Conservation (phyloP, 1,140 invertebrate genomes). For the Sarcophaga peregrina region DNA sequence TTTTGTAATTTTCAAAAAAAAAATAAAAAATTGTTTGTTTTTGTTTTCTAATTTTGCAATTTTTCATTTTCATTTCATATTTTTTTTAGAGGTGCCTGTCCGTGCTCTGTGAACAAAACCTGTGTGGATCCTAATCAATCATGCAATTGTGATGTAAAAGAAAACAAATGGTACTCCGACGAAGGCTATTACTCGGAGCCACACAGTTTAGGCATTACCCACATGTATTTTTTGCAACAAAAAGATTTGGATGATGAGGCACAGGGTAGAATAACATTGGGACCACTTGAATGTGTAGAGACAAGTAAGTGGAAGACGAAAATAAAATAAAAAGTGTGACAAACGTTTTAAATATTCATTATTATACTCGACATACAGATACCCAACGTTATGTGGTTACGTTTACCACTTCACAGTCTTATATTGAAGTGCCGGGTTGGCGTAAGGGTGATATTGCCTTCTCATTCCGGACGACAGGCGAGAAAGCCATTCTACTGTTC, state of each 20-base stretch:
- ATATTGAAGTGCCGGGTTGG: conserved; percentile 92
- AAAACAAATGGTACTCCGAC: conserved; percentile 88
- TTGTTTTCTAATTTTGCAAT: not conserved
- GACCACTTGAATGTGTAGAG: conserved; percentile 92
- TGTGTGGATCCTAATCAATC: conserved; percentile 82
- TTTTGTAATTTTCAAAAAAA: not conserved
- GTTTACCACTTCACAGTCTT: conserved; percentile 91
- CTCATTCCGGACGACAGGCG: conserved; percentile 90
- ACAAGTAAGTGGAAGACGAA: conserved; percentile 76
- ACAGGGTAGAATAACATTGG: conserved; percentile 86
- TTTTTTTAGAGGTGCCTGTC: conserved; percentile 73
- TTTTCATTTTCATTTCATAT: conserved; percentile 29
- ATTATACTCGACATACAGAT: conserved; percentile 69
- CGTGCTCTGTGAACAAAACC: conserved; percentile 78
- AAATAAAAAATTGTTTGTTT: not conserved
- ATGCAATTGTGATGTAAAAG: conserved; percentile 88
- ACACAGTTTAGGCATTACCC: conserved; percentile 85
- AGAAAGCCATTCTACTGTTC: conserved; percentile 88
- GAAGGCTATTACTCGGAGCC: conserved; percentile 85
- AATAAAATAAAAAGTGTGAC: not conserved
- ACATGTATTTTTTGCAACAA: conserved; percentile 90
- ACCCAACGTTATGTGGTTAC: conserved; percentile 93
- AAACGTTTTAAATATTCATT: not conserved
- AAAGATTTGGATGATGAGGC: conserved; percentile 83
- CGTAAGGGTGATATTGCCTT: conserved; percentile 90